These are phyloP conservation scores for Leptura quadrifasciata DNA, from an alignment of 2,888 invertebrate species.

Conservation along the genomic window DNA sequence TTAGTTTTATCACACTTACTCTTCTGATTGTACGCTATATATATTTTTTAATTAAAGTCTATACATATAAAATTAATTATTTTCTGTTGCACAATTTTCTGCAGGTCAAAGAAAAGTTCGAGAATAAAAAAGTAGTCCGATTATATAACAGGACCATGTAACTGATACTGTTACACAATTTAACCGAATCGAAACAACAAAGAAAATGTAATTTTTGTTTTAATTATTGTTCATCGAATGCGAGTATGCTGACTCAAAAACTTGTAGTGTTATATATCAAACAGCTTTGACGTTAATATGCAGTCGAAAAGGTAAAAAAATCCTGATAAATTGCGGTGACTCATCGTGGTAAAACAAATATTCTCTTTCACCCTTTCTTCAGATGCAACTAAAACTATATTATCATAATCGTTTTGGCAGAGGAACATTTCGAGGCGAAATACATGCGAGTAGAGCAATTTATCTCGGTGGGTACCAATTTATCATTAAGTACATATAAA, in stretches of 20 bases:
- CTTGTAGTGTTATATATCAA: too few species aligned
- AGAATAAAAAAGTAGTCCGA: neutral
- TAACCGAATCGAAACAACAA: too few species aligned
- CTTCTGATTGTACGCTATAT: conserved; percentile 21
- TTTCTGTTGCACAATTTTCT: neutral
- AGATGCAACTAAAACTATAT: neutral
- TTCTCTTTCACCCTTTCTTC: too few species aligned
- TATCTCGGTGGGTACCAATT: conserved; percentile 26
- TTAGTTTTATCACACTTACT: conserved; percentile 28
- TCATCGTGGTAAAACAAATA: too few species aligned
- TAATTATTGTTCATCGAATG: too few species aligned
- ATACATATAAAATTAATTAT: neutral
- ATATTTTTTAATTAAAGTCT: conserved; percentile 29
- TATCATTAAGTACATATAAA: conserved; percentile 52
- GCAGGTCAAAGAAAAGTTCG: neutral
- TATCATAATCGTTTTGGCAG: conserved; percentile 14
- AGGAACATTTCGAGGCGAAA: neutral
- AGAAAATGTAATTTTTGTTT: too few species aligned
- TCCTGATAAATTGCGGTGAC: too few species aligned
- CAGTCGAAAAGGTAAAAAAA: too few species aligned
- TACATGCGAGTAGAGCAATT: conserved; percentile 17
- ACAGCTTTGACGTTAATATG: too few species aligned
- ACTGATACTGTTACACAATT: too few species aligned
- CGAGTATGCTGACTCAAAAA: too few species aligned
- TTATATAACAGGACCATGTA: neutral